Base-by-base conservation (phyloP, 2,113 vertebrate genomes). In the Rhinopomastus cyanomelas region DNA sequence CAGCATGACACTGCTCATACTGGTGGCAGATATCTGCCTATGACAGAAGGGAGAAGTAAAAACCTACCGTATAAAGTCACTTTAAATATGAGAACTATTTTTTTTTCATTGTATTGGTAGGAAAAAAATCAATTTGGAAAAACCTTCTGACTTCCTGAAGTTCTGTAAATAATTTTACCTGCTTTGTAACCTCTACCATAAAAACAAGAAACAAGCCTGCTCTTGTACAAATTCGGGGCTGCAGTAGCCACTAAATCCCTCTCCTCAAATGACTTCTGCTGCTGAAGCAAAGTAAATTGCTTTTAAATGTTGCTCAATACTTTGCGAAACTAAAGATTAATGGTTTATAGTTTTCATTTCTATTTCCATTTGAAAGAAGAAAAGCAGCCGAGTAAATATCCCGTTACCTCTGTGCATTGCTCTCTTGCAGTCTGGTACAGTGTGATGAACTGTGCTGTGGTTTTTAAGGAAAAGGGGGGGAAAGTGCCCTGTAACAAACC, bases 241-340 rank as follows among this genome's bases (percentile, higher is more conserved):
- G 48, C 9, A 78, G 67, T 88, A 95, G 88, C 87, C 95, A 83
- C 83, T 87, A 95, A 94, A 96, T 94, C 94, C 88, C 80, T 91
- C 84, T 80, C 71, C 74, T 89, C 69, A 94, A 91, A 87, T 20
- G 10, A 92, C 85, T 94, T 73, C 68, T 95, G 86, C 92, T 76
- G 94, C 77, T 9, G 57, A 94, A 96, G 85, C 93, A 92, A 90
- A 92, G 87, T 87, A 95, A n/a, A 95, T 96, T 97, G 88, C 86
- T 96, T 95, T 89, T 79, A 96, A 97, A 95, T 94, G 86, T 73
- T 95, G 93, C 84, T 81, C 80, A 57, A 93, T 87, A 96, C 77
- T 95, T 95, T 72, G 84, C 79, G 95, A 96, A 96, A 96, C 77
- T 93, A 87, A 96, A 93, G 97, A 94, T 97, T 96, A 97, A 97